Conservation (phyloP, 1,140 invertebrate genomes). For the Hetaerina americana region DNA sequence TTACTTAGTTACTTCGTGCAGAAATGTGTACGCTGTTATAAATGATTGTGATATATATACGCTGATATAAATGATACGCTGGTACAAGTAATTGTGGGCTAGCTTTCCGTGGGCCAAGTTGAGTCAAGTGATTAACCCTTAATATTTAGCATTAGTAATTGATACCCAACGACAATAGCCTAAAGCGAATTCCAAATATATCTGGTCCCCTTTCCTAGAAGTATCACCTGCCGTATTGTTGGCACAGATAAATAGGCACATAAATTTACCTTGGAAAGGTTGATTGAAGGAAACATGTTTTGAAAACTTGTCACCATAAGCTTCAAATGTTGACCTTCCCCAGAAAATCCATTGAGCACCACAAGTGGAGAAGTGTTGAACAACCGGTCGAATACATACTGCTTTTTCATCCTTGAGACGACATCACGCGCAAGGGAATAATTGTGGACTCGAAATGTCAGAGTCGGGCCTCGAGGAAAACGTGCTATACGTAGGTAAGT, state of each 20-base stretch:
- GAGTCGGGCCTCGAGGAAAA: conserved; percentile 66
- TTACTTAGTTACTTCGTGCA: too few species aligned
- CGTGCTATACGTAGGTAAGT: conserved; percentile 71
- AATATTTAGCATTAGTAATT: too few species aligned
- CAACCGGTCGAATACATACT: conserved; percentile 64
- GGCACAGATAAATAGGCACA: background rate
- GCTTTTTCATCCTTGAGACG: conserved; percentile 66
- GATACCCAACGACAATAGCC: conserved; percentile 4
- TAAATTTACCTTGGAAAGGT: conserved; percentile 65
- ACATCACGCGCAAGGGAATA: conserved; percentile 79
- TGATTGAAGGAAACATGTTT: conserved; percentile 97
- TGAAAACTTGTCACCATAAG: conserved; percentile 91
- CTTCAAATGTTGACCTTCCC: conserved; percentile 75
- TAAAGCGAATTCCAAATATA: background rate
- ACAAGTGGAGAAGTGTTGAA: conserved; percentile 80
- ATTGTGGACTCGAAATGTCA: conserved; percentile 75
- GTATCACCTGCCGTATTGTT: conserved; percentile 1
- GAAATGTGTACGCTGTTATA: too few species aligned
- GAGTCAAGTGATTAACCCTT: too few species aligned
- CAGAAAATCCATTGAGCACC: conserved; percentile 86
- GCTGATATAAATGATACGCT: too few species aligned
- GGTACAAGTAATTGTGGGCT: too few species aligned
- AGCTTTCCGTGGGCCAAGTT: too few species aligned
- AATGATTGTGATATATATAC: too few species aligned
- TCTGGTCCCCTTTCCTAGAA: background rate